Evolutionary conservation across 2,113 vertebrate genomes (phyloP).

Genomic region (Elephas maximus): DNA sequence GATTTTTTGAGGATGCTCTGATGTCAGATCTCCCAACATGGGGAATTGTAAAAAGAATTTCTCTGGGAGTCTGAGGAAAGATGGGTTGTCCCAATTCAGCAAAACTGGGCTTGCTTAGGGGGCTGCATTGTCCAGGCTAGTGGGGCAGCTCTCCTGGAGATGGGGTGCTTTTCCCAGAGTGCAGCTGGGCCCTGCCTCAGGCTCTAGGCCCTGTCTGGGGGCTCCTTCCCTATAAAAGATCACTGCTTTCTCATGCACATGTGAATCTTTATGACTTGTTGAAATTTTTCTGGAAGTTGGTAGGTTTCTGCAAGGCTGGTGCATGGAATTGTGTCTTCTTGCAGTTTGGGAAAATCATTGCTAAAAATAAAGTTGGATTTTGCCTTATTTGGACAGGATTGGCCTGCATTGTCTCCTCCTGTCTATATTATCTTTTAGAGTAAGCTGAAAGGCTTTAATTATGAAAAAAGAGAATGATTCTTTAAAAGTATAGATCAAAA

Average conservation of each 20-base stretch:
- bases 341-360: constrained; percentile 16
- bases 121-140: neutral
- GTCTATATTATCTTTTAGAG: constrained; percentile 59
- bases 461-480: neutral
- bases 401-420: neutral
- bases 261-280: constrained; percentile 24
- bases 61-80: neutral
- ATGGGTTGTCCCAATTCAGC: neutral
- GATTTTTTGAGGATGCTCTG: neutral
- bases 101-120: neutral
- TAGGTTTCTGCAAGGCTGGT: constrained; percentile 52
- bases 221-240: neutral
- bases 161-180: neutral
- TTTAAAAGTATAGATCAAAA: constrained; percentile 4
- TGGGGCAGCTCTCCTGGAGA: neutral
- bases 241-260: neutral
- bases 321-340: constrained; percentile 4
- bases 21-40: neutral
- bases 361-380: constrained; percentile 78
- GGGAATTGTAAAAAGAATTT: neutral
- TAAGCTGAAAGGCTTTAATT: constrained; percentile 63
- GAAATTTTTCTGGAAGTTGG: constrained; percentile 66
- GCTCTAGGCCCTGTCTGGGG: neutral
- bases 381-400: constrained; percentile 76
- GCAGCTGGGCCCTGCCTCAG: neutral